Evolutionary conservation across 2,888 invertebrate genomes (phyloP).

Genomic region (Plemyria rubiginata): DNA sequence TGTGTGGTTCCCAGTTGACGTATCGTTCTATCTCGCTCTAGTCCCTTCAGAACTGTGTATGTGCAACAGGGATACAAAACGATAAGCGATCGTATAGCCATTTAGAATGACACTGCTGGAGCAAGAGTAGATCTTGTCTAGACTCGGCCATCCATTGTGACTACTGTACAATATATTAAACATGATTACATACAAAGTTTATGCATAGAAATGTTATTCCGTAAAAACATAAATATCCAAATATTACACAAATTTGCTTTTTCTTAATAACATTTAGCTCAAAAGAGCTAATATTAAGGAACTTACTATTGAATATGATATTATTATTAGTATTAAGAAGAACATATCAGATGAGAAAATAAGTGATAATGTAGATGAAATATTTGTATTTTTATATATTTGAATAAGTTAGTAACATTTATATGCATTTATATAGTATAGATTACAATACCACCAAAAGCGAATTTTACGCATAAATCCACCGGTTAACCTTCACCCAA

Average conservation of each 20-base stretch:
- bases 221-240: not conserved
- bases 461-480: slow-evolving; percentile 11
- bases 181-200: slow-evolving; percentile 24
- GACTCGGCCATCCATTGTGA: not conserved
- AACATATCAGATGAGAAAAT: not conserved
- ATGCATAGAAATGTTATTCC: slow-evolving; percentile 14
- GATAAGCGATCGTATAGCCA: no score
- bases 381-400: no score
- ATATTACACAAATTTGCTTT: not conserved
- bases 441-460: slow-evolving; percentile 15
- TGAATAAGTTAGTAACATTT: slow-evolving; percentile 10
- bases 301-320: no score
- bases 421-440: slow-evolving; percentile 9
- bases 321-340: no score
- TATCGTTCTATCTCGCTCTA: no score
- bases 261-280: not conserved
- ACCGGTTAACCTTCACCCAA: slow-evolving; percentile 13
- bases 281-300: not conserved
- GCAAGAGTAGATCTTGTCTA: no score
- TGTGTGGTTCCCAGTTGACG: no score
- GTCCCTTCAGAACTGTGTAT: no score
- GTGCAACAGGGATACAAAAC: no score
- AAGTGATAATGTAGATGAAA: not conserved
- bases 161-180: slow-evolving; percentile 14
- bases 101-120: no score